Evolutionary conservation across 2,113 vertebrate genomes (phyloP).

Genomic region (Colinus virginianus): DNA sequence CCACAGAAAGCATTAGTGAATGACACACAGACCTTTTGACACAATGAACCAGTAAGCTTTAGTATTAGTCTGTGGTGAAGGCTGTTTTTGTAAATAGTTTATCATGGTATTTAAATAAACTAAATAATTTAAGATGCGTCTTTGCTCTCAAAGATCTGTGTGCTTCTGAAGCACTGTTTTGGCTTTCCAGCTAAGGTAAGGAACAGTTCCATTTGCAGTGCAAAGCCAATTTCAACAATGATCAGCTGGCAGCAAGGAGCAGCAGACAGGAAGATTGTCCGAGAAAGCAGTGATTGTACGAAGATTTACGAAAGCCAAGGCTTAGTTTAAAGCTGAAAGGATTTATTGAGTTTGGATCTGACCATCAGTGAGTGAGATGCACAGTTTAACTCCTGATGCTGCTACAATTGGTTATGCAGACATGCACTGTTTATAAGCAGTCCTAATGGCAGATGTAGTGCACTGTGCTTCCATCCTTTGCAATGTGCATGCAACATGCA

Average conservation of each 20-base stretch:
- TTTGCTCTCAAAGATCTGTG: neutral
- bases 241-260: neutral
- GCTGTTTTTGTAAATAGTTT: neutral
- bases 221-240: neutral
- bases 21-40: fast-evolving
- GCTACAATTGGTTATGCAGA: neutral
- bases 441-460: neutral
- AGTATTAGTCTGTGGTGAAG: fast-evolving
- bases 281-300: neutral
- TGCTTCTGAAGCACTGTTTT: neutral
- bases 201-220: neutral
- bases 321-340: neutral
- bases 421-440: neutral
- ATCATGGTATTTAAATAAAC: neutral
- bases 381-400: neutral
- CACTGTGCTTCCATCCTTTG: neutral
- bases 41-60: fast-evolving
- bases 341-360: neutral
- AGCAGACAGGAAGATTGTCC: neutral
- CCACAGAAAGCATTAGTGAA: neutral
- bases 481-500: neutral
- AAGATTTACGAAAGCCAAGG: neutral
- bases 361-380: neutral
- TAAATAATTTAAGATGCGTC: neutral
- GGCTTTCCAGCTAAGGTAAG: neutral